Evolutionary conservation across 2,797 vertebrate genomes (phyloP).

Genomic region (Lateolabrax maculatus): DNA sequence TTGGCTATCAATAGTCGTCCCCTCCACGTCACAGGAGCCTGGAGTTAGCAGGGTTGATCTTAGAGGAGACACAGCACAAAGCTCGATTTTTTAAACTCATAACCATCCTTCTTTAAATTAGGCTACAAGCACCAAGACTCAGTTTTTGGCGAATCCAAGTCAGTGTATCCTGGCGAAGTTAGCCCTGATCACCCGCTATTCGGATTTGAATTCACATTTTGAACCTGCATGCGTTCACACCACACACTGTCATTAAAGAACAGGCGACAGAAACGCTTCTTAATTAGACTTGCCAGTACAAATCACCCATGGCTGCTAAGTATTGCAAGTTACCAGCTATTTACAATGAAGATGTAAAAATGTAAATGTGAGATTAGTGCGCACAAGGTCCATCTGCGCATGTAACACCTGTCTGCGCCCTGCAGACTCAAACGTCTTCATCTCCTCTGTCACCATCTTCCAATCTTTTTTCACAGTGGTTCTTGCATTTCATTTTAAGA

Average conservation of each 20-base stretch:
- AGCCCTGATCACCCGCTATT: background rate
- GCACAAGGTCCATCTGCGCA: background rate
- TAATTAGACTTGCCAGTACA: background rate
- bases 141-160: background rate
- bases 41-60: background rate
- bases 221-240: background rate
- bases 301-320: background rate
- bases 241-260: background rate
- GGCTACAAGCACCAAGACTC: background rate
- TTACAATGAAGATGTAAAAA: background rate
- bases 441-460: background rate
- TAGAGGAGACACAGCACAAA: slow-evolving; percentile 2
- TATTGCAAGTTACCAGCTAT: background rate
- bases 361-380: background rate
- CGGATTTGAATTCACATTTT: background rate
- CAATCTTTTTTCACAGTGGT: background rate
- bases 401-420: background rate
- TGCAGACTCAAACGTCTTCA: background rate
- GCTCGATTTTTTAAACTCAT: background rate
- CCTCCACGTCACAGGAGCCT: background rate
- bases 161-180: background rate
- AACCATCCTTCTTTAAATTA: background rate
- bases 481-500: slow-evolving; percentile 20
- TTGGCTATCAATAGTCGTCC: slow-evolving; percentile 31
- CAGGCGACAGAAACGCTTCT: background rate